A percentile compares a stretch with the other conserved stretches of the same genome.
phyloP scores from a whole-genome alignment of 2,888 invertebrate genomes.

The Apamea epomidion region DNA sequence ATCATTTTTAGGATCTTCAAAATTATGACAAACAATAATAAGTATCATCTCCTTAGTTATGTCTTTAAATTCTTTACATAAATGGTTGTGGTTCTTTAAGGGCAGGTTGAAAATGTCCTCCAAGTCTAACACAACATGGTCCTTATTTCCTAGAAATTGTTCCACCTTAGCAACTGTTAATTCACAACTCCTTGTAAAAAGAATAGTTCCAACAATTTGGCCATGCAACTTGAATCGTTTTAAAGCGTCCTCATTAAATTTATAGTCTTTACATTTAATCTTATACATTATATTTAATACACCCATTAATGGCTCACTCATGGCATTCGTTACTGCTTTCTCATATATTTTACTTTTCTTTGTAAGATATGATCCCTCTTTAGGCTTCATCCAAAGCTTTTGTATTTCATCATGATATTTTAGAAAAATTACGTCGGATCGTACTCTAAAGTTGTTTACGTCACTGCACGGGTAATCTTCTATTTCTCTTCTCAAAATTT shows the following conservation, averaged over 20 bases:
- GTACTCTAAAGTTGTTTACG: conserved; percentile 19
- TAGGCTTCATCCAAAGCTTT: conserved; percentile 53
- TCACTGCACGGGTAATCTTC: conserved; percentile 16
- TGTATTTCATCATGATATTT: conserved; percentile 55
- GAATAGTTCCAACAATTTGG: conserved; percentile 6
- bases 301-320: conserved; percentile 27
- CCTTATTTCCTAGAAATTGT: conserved; percentile 20
- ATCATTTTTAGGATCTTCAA: neutral
- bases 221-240: neutral
- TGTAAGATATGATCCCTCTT: conserved; percentile 43
- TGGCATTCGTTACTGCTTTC: conserved; percentile 30
- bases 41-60: conserved; percentile 8
- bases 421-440: conserved; percentile 45
- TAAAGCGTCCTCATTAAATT: conserved; percentile 22
- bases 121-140: conserved; percentile 26
- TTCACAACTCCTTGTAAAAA: conserved; percentile 10
- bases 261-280: conserved; percentile 11
- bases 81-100: neutral
- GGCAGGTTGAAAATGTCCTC: conserved; percentile 36
- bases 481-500: conserved; percentile 39
- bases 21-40: conserved; percentile 21
- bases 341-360: conserved; percentile 30
- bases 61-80: conserved; percentile 27
- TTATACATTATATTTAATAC: conserved; percentile 27
- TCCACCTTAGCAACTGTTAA: conserved; percentile 31